Evolutionary conservation across 2,888 invertebrate species (phyloP).

Genomic region (Volucella inanis): DNA sequence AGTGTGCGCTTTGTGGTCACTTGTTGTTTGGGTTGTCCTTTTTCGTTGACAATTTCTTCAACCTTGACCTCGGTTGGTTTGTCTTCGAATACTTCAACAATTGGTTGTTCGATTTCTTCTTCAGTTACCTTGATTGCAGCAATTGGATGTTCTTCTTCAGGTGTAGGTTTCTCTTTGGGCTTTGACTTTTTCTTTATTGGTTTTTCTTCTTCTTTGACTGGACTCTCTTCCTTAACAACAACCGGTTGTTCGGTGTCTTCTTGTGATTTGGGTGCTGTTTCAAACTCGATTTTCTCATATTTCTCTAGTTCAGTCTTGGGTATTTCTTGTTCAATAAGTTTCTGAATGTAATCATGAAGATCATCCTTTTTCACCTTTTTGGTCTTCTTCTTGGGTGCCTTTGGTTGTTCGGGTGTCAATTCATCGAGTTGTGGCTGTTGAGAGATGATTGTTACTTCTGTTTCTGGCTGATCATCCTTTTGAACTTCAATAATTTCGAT

Average conservation of each 20-base stretch:
- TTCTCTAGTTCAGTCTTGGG: slow-evolving; percentile 81
- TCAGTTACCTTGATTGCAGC: slow-evolving; percentile 78
- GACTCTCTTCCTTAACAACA: slow-evolving; percentile 77
- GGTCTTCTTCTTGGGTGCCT: slow-evolving; percentile 79
- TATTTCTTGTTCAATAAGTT: slow-evolving; percentile 79
- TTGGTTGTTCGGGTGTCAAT: slow-evolving; percentile 79
- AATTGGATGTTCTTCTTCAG: slow-evolving; percentile 68
- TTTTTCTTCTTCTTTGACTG: slow-evolving; percentile 78
- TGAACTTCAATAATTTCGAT: slow-evolving; percentile 82
- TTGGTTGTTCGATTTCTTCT: slow-evolving; percentile 75
- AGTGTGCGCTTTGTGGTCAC: slow-evolving; percentile 79
- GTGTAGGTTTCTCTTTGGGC: slow-evolving; percentile 68
- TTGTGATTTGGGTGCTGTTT: slow-evolving; percentile 77
- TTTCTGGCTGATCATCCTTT: slow-evolving; percentile 80
- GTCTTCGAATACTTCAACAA: slow-evolving; percentile 79
- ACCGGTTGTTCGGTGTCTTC: slow-evolving; percentile 71
- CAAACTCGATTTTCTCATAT: slow-evolving; percentile 82
- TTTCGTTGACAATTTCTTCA: slow-evolving; percentile 78
- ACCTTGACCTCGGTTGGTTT: slow-evolving; percentile 78
- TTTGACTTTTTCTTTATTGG: slow-evolving; percentile 78
- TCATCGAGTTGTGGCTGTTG: slow-evolving; percentile 78
- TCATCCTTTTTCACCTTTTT: slow-evolving; percentile 80
- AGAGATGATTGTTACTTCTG: slow-evolving; percentile 79
- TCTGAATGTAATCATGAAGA: slow-evolving; percentile 79
- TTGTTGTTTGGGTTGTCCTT: slow-evolving; percentile 79